phyloP scores from a whole-genome alignment of 2,888 invertebrate genomes.

The Odontocerum albicorne region DNA sequence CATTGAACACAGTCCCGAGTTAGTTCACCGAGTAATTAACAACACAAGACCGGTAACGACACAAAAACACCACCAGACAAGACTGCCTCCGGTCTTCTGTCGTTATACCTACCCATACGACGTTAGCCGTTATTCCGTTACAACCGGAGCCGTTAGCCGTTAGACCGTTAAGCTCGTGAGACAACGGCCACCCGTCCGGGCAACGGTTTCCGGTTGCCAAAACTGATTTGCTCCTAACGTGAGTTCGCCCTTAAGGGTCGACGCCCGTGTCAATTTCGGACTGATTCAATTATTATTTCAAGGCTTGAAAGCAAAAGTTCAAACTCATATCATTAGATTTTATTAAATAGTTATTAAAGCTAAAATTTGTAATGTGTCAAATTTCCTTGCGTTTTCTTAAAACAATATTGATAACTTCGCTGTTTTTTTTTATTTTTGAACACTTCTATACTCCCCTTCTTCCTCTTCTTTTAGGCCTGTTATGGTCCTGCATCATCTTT shows the following conservation, averaged over 20 bases:
- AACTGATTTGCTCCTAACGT: constrained; percentile 29
- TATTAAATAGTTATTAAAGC: too few relatives aligned
- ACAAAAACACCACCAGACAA: constrained; percentile 13
- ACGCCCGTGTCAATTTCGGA: not conserved
- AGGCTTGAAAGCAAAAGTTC: too few relatives aligned
- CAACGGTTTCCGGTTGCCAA: constrained; percentile 29
- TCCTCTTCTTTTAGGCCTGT: too few relatives aligned
- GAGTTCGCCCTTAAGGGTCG: constrained; percentile 4
- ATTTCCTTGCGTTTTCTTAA: too few relatives aligned
- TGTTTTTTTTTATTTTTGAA: too few relatives aligned
- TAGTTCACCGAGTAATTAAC: constrained; percentile 14
- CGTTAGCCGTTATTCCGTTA: constrained; percentile 20
- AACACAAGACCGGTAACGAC: constrained; percentile 1
- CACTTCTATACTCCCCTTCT: too few relatives aligned
- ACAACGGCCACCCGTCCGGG: constrained; percentile 28
- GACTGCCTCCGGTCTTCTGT: constrained; percentile 16
- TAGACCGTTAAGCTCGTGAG: constrained; percentile 17
- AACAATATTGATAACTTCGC: too few relatives aligned
- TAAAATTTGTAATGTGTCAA: too few relatives aligned
- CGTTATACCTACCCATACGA: constrained; percentile 2
- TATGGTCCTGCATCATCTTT: too few relatives aligned
- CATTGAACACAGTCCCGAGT: too few relatives aligned
- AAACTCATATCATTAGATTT: too few relatives aligned
- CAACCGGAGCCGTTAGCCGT: constrained; percentile 19
- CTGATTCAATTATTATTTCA: too few relatives aligned